Conservation (phyloP, 2,113 vertebrate species). For the Pitta sordida region DNA sequence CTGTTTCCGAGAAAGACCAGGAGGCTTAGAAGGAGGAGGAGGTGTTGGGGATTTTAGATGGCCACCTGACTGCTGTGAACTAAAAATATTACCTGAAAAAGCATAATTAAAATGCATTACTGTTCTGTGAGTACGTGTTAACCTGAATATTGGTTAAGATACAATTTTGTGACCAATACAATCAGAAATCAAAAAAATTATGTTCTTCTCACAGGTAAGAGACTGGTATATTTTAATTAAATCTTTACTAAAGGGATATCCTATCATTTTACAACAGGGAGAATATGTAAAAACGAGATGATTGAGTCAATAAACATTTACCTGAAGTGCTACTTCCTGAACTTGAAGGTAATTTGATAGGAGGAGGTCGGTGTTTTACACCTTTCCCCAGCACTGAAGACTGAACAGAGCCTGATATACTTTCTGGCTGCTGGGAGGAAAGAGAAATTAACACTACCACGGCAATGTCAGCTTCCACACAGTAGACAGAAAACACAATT, state of each 20-base stretch:
- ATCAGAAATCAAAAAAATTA: neutral
- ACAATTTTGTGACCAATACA: neutral
- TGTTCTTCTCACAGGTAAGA: neutral
- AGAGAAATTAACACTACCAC: conserved; percentile 37
- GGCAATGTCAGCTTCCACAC: neutral
- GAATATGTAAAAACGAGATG: neutral
- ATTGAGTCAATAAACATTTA: conserved; percentile 61
- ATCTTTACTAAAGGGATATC: neutral
- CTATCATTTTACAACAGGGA: neutral
- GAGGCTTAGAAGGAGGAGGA: conserved; percentile 83
- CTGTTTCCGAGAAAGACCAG: conserved; percentile 90
- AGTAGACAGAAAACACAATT: neutral
- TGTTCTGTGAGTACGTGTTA: neutral
- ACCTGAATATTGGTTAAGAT: neutral
- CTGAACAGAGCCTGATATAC: conserved; percentile 85
- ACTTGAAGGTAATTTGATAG: conserved; percentile 92
- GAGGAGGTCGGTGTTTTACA: conserved; percentile 92
- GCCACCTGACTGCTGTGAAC: conserved; percentile 86
- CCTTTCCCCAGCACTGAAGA: conserved; percentile 91
- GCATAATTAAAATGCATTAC: neutral
- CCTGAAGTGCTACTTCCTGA: conserved; percentile 91
- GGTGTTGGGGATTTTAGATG: conserved; percentile 96
- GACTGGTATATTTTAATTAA: neutral
- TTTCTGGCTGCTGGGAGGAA: conserved; percentile 80
- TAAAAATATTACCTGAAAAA: conserved; percentile 77